Percentiles rank a stretch among this genome's conserved stretches.
Conservation (phyloP, 2,113 vertebrate genomes). For the Chloropsis hardwickii region DNA sequence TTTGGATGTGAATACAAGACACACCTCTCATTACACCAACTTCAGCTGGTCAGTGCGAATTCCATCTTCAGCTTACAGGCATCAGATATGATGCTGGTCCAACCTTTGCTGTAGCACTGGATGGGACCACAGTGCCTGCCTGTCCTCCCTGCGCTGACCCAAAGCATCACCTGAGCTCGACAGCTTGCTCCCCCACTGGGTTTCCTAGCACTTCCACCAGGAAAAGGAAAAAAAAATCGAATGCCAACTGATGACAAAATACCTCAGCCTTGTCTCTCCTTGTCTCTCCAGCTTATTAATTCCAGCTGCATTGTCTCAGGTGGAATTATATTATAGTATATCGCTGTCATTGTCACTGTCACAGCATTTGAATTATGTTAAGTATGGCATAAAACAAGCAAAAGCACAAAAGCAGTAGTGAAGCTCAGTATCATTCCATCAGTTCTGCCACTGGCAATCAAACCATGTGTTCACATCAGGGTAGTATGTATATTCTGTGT, state of each 20-base stretch:
- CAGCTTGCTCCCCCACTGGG: background rate
- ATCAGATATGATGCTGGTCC: background rate
- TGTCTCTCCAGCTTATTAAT: background rate
- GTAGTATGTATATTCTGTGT: background rate
- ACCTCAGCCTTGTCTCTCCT: background rate
- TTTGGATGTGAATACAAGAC: background rate
- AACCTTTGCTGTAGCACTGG: background rate
- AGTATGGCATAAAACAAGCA: conserved; percentile 8
- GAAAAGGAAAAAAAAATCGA: background rate
- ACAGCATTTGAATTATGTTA: conserved; percentile 13
- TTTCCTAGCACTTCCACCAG: background rate
- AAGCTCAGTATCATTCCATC: background rate
- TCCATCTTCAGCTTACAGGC: background rate
- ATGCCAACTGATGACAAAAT: background rate
- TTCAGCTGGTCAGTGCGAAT: background rate
- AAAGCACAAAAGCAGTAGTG: background rate
- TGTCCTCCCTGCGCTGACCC: background rate
- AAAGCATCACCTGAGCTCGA: background rate
- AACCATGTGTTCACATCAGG: background rate
- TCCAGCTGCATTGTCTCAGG: conserved; percentile 37
- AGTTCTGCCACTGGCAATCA: background rate
- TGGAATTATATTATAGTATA: background rate
- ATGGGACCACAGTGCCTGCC: background rate
- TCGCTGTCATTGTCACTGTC: conserved; percentile 6
- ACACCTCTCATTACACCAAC: background rate